Conservation (phyloP, 2,797 vertebrate genomes). For the Delichon dasypus region DNA sequence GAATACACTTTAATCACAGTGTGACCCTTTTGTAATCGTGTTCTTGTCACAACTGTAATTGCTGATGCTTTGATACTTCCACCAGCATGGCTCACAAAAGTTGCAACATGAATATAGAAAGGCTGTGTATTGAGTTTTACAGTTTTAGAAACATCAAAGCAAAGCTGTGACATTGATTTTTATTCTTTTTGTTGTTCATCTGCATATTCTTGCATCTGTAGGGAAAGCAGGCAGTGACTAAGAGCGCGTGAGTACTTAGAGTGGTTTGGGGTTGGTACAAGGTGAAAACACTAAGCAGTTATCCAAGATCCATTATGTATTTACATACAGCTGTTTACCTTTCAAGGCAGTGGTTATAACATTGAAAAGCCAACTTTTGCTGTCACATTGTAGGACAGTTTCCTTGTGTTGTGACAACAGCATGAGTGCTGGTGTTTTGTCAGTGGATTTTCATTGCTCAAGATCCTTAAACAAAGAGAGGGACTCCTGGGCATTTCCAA, state of each 20-base stretch:
- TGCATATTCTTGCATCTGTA: not conserved
- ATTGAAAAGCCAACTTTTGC: not conserved
- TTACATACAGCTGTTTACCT: not conserved
- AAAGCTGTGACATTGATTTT: slow-evolving; percentile 4
- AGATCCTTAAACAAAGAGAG: not conserved
- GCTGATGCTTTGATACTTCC: slow-evolving; percentile 39
- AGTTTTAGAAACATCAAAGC: slow-evolving; percentile 13
- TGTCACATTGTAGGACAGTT: not conserved
- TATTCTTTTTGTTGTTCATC: slow-evolving; percentile 2
- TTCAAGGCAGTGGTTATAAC: not conserved
- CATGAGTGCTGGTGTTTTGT: not conserved
- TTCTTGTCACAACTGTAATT: slow-evolving; percentile 12
- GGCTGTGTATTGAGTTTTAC: not conserved
- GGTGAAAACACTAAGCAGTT: not conserved
- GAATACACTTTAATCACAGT: slow-evolving; percentile 11
- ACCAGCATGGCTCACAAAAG: not conserved
- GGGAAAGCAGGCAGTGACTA: not conserved
- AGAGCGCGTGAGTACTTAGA: not conserved
- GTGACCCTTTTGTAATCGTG: not conserved
- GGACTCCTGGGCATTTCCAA: not conserved
- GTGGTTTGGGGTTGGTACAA: not conserved
- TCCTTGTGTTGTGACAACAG: not conserved
- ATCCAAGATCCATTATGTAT: not conserved
- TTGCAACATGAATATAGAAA: not conserved
- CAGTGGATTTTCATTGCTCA: not conserved